These are phyloP conservation scores for Vanessa cardui DNA, from an alignment of 2,888 invertebrate species.

Conservation along the genomic window DNA sequence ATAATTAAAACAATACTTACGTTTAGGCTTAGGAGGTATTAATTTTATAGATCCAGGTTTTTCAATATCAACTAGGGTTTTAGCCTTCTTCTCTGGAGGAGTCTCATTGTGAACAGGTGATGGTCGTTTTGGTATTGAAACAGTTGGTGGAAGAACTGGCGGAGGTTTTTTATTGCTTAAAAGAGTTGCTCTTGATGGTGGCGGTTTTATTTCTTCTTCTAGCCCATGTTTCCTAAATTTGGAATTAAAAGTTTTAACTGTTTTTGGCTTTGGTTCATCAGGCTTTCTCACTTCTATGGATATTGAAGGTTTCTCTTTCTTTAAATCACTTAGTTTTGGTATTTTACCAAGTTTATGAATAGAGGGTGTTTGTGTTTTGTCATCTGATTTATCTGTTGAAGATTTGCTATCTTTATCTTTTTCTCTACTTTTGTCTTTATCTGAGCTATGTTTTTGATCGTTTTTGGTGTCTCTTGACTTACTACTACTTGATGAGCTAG, in stretches of 20 bases:
- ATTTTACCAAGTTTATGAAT: conserved; percentile 90
- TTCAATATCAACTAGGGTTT: conserved; percentile 71
- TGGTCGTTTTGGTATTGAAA: conserved; percentile 74
- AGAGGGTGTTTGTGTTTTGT: conserved; percentile 86
- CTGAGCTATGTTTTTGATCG: conserved; percentile 51
- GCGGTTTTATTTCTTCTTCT: conserved; percentile 93
- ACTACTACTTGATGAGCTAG: conserved; percentile 58
- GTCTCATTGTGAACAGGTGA: conserved; percentile 76
- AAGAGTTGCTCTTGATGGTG: conserved; percentile 87
- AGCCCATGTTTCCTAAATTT: conserved; percentile 96
- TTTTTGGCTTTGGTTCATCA: conserved; percentile 90
- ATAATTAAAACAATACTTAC: conserved; percentile 86
- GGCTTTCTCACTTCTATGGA: conserved; percentile 91
- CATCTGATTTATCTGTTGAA: conserved; percentile 85
- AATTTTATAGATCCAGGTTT: conserved; percentile 92
- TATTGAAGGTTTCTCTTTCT: conserved; percentile 89
- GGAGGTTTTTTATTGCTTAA: conserved; percentile 83
- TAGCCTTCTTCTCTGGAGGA: conserved; percentile 90
- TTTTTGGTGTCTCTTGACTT: conserved; percentile 64
- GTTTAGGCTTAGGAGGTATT: conserved; percentile 94
- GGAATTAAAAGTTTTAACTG: conserved; percentile 95
- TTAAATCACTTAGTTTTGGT: conserved; percentile 85
- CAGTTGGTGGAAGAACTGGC: conserved; percentile 71
- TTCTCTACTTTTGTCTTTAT: conserved; percentile 61
- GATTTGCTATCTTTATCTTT: conserved; percentile 61